Evolutionary conservation across 2,113 vertebrate genomes (phyloP), one percentile per base, ranked within the genome.

Genomic region (Dasyprocta punctata): DNA sequence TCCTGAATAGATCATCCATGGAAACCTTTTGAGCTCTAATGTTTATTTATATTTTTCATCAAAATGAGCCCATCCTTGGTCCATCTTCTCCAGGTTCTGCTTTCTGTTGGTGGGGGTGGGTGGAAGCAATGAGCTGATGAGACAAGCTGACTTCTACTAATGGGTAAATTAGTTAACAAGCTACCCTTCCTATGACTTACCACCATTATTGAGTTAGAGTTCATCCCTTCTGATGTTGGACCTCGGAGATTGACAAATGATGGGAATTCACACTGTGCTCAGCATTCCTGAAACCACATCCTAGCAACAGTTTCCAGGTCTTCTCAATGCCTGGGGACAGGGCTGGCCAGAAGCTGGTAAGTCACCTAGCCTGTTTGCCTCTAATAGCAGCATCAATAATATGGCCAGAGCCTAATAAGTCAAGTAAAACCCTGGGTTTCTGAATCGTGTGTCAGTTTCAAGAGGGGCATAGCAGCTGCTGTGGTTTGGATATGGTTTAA

Each of bases 211-310:
- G 22, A n/a, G 54, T 78, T 86, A 86, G 87, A 73, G n/a, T 60
- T 85, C 24, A 61, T 92, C 1, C 65, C 61, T 92, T 93, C 47
- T 36, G 36, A 65, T 92, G 22, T n/a, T 61, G 90, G 20, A 73
- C 81, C 44, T 54, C n/a, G 17, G 33, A n/a, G 26, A 95, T 87
- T 96, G 56, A 85, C 94, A 92, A 93, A 97, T 14, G 49, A 28
- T 85, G 95, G 92, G 56, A 81, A 97, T 97, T 96, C 75, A 91
- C 60, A 41, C 26, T 4, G 5, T n/a, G n/a, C 12, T 33, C 52
- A 16, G n/a, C 17, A 22, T 87, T 38, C 54, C 80, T 91, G 47
- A 10, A 73, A 36, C 30, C 61, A 71, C 10, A 89, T 47, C 20
- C 52, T 36, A 11, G 41, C n/a, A 49, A 41, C 12, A 56, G 33